Conservation (phyloP, 2,888 invertebrate genomes). For the Dryobotodes eremita region DNA sequence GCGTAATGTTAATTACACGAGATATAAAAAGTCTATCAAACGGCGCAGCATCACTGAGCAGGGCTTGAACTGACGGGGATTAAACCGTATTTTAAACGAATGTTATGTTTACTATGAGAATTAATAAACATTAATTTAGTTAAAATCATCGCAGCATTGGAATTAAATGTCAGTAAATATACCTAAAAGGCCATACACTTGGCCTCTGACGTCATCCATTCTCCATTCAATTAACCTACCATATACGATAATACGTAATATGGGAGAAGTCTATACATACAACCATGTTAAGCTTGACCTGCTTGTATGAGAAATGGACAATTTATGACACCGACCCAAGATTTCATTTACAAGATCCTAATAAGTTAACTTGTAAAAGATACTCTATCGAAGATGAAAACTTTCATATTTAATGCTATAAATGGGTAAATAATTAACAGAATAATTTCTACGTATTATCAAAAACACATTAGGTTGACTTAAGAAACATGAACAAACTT, state of each 20-base stretch:
- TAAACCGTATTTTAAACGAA: not conserved
- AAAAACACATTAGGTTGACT: conserved; percentile 30
- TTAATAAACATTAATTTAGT: conserved; percentile 14
- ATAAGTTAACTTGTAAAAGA: conserved; percentile 13
- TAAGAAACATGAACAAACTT: conserved; percentile 20
- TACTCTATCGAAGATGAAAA: not conserved
- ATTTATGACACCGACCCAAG: conserved; percentile 42
- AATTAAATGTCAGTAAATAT: conserved; percentile 30
- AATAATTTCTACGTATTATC: conserved; percentile 7
- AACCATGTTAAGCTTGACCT: conserved; percentile 49
- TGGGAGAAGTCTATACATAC: conserved; percentile 40
- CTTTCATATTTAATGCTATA: not conserved
- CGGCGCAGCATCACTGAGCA: not conserved
- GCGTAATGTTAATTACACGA: conserved; percentile 1
- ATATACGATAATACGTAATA: conserved; percentile 44
- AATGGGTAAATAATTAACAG: conserved; percentile 30
- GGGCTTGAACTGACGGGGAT: not conserved
- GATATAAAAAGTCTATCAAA: not conserved
- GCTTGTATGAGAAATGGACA: conserved; percentile 35
- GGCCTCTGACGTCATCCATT: conserved; percentile 55
- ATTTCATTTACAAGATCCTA: conserved; percentile 16
- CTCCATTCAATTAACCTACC: conserved; percentile 57
- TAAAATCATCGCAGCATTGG: not conserved
- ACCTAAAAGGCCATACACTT: conserved; percentile 43
- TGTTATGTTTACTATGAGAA: not conserved